phyloP scores from a whole-genome alignment of 2,888 invertebrate species.

The Heliconius charithonia region DNA sequence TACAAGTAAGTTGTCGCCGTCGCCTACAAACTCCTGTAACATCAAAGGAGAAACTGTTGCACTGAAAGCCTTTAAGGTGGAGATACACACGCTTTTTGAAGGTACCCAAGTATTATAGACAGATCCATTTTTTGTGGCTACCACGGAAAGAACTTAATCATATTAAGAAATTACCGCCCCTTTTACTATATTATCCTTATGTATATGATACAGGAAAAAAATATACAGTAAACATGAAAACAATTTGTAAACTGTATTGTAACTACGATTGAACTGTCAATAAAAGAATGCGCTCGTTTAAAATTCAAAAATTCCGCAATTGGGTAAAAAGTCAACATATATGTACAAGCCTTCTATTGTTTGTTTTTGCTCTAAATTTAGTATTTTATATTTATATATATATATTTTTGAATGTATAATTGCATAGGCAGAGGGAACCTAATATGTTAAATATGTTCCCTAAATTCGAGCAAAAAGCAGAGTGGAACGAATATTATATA shows the following conservation, averaged over 20 bases:
- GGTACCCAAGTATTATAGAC: too few relatives aligned
- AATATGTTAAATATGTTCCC: too few relatives aligned
- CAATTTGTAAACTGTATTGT: neutral
- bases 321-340: conserved; percentile 1
- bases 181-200: neutral
- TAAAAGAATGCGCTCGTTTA: conserved; percentile 24
- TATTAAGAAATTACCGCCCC: neutral
- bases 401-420: neutral
- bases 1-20: too few relatives aligned
- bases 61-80: too few relatives aligned
- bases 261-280: conserved; percentile 11
- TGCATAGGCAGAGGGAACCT: too few relatives aligned
- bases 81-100: too few relatives aligned
- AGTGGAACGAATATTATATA: too few relatives aligned
- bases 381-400: neutral
- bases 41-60: too few relatives aligned
- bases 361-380: conserved; percentile 9
- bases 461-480: too few relatives aligned
- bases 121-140: too few relatives aligned
- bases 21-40: too few relatives aligned
- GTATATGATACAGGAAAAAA: neutral
- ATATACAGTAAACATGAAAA: neutral
- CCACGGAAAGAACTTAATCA: neutral
- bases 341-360: neutral
- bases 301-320: conserved; percentile 13